A percentile compares a stretch with the other conserved stretches of the same genome.
phyloP scores from a whole-genome alignment of 2,797 vertebrate genomes.

The Lithobates pipiens region DNA sequence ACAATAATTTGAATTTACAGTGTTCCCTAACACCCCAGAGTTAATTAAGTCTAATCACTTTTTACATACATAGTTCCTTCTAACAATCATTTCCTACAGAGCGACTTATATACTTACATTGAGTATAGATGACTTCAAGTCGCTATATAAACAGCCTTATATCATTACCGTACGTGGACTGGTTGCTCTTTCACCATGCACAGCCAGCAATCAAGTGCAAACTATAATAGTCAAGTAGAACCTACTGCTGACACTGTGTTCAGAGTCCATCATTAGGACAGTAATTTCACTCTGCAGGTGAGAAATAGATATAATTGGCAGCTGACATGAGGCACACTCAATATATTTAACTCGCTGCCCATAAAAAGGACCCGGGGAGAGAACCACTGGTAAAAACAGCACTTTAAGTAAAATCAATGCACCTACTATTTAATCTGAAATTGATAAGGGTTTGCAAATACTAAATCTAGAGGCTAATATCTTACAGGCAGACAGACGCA shows the following conservation, averaged over 20 bases:
- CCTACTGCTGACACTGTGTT: conserved; percentile 21
- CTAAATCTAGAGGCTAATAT: not conserved
- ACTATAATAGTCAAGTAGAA: conserved; percentile 6
- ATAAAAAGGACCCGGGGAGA: not conserved
- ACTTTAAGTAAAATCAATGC: not conserved
- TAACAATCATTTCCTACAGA: not conserved
- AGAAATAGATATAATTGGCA: conserved; percentile 26
- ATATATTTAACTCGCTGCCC: conserved; percentile 3
- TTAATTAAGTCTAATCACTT: conserved; percentile 6
- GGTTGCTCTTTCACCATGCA: not conserved
- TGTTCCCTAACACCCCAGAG: no score
- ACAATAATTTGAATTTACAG: no score
- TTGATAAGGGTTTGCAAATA: not conserved
- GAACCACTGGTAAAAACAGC: not conserved
- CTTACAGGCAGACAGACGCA: not conserved
- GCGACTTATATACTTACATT: not conserved
- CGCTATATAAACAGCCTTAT: not conserved
- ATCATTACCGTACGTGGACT: not conserved
- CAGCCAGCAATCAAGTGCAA: conserved; percentile 9
- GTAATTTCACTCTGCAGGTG: conserved; percentile 26
- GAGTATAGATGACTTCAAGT: conserved; percentile 4
- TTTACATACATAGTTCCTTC: not conserved
- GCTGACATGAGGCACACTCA: conserved; percentile 6
- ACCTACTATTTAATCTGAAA: not conserved
- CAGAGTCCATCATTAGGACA: conserved; percentile 8